Evolutionary conservation across 2,797 vertebrate genomes (phyloP).

Genomic region (Poecilia velifera): DNA sequence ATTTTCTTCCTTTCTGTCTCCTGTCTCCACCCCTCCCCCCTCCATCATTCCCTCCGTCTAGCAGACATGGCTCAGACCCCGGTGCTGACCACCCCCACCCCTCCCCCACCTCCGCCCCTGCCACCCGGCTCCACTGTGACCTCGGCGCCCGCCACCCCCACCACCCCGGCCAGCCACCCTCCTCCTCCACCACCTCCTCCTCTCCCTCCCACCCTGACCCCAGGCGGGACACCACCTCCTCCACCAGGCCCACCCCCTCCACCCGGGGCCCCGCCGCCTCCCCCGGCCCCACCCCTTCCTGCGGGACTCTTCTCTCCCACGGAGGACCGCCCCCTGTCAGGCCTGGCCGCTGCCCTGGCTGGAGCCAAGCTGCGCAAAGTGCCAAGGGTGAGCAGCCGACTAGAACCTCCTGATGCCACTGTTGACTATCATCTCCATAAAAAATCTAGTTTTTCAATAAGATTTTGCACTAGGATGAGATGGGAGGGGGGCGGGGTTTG

Average conservation of each 20-base stretch:
- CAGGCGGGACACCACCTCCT: conserved; percentile 66
- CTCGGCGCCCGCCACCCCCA: conserved; percentile 82
- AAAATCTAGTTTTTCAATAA: too few species aligned
- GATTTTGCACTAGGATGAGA: too few species aligned
- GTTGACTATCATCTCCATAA: background rate
- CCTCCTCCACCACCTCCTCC: conserved; percentile 86
- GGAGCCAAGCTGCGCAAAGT: conserved; percentile 97
- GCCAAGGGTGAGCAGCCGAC: conserved; percentile 85
- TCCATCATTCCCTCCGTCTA: conserved; percentile 17
- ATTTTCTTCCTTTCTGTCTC: conserved; percentile 6
- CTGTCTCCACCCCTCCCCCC: conserved; percentile 30
- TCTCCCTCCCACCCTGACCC: conserved; percentile 80
- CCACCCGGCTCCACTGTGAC: conserved; percentile 85
- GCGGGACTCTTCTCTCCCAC: conserved; percentile 85
- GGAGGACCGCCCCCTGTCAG: conserved; percentile 90
- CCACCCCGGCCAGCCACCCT: conserved; percentile 81
- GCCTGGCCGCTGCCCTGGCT: conserved; percentile 93
- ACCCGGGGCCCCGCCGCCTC: conserved; percentile 70
- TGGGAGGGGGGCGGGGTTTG: too few species aligned
- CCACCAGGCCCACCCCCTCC: conserved; percentile 71
- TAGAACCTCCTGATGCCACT: background rate
- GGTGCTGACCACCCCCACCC: conserved; percentile 83
- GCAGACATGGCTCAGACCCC: conserved; percentile 81
- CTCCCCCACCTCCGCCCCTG: conserved; percentile 90
- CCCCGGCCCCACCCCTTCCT: conserved; percentile 90